Conservation (phyloP, 2,797 vertebrate species). For the Neoniphon sammara region DNA sequence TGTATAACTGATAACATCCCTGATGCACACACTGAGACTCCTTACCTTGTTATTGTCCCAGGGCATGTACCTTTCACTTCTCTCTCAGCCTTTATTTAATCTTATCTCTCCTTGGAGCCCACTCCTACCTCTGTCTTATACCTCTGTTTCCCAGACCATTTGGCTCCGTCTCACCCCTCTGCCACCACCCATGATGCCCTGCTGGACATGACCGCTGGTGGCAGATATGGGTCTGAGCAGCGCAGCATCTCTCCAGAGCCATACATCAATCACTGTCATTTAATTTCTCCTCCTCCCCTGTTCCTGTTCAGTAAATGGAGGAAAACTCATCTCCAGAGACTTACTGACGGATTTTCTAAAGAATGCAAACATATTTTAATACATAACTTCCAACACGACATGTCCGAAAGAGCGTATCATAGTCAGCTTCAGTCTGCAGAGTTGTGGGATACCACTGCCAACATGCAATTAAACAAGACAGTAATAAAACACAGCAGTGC, state of each 20-base stretch:
- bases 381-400: background rate
- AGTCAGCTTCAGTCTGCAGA: slow-evolving; percentile 6
- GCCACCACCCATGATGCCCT: background rate
- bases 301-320: background rate
- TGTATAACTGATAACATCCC: too few species aligned
- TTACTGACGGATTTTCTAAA: background rate
- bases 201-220: background rate
- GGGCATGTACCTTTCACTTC: slow-evolving; percentile 26
- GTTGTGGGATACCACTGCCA: slow-evolving; percentile 14
- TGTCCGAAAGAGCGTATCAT: slow-evolving; percentile 12
- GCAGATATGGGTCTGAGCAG: slow-evolving; percentile 12
- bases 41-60: background rate
- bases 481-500: too few species aligned
- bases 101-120: background rate
- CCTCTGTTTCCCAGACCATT: slow-evolving; percentile 5
- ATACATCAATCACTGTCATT: slow-evolving; percentile 41
- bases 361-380: slow-evolving; percentile 9
- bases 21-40: background rate
- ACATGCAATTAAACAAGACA: slow-evolving; percentile 7
- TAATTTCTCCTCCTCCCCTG: slow-evolving; percentile 4
- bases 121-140: background rate
- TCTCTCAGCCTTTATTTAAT: slow-evolving; percentile 22
- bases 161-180: background rate
- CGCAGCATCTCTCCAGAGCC: slow-evolving; percentile 21
- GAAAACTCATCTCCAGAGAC: background rate